Conservation (phyloP, 64 coral and sea anemone species). For the Acropora tenuis region DNA sequence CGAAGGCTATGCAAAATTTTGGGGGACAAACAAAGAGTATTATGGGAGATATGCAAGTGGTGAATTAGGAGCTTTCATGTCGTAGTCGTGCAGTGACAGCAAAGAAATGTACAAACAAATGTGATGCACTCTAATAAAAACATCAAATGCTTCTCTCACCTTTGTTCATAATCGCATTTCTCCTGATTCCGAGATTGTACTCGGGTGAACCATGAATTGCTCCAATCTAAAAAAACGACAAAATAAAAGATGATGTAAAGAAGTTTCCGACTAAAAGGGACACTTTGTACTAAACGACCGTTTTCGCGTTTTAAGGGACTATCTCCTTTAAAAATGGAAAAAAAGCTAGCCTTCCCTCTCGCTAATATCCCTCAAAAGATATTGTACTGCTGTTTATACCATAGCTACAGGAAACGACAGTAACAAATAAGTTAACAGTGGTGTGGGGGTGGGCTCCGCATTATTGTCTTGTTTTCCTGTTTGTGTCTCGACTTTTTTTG, state of each 20-base stretch:
- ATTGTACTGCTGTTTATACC: not conserved
- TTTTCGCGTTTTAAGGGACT: not conserved
- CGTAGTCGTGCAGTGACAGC: no score
- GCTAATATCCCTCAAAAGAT: not conserved
- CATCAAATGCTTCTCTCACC: not conserved
- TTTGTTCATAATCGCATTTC: conserved; percentile 47
- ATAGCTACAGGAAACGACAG: not conserved
- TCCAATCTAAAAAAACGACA: conserved; percentile 18
- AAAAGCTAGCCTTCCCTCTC: not conserved
- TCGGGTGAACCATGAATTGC: conserved; percentile 60
- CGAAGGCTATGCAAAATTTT: no score
- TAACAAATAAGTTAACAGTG: not conserved
- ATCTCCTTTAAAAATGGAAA: not conserved
- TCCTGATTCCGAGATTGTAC: conserved; percentile 41
- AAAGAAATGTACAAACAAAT: not conserved
- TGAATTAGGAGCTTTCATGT: no score
- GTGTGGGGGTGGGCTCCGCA: not conserved
- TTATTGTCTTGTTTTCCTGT: not conserved
- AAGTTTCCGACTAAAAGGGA: not conserved
- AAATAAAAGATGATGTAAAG: not conserved
- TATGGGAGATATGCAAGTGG: no score
- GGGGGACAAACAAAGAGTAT: no score
- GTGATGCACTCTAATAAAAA: not conserved
- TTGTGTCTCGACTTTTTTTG: not conserved
- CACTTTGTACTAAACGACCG: not conserved